These are phyloP conservation scores for Acanthosepion pharaonis DNA, from an alignment of 2,888 invertebrate genomes.

Conservation along the genomic window DNA sequence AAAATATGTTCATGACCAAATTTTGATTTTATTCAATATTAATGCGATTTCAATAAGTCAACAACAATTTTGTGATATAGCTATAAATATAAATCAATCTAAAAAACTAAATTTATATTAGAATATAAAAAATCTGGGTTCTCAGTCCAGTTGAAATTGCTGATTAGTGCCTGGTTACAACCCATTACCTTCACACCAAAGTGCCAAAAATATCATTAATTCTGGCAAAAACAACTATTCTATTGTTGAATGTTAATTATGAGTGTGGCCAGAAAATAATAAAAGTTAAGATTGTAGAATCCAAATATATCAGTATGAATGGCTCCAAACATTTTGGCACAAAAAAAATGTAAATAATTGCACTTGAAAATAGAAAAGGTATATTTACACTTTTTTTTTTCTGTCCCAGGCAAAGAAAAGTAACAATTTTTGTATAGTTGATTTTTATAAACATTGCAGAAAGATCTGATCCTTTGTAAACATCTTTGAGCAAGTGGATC, in stretches of 20 bases:
- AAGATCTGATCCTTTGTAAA: not conserved
- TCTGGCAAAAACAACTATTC: not conserved
- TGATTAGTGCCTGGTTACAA: not conserved
- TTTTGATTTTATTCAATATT: not conserved
- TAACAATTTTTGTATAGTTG: not conserved
- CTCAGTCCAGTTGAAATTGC: no score
- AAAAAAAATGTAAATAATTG: not conserved
- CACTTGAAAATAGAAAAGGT: not conserved
- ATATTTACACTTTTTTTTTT: not conserved
- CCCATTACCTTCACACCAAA: not conserved
- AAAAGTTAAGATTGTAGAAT: not conserved
- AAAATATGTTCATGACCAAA: not conserved
- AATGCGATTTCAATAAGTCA: not conserved
- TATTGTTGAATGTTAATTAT: not conserved
- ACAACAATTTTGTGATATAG: not conserved
- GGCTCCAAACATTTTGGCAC: not conserved
- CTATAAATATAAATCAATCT: not conserved
- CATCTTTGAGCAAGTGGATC: not conserved
- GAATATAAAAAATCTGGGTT: no score
- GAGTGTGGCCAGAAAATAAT: not conserved
- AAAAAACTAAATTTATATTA: no score
- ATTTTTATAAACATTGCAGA: not conserved
- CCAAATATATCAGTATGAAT: not conserved
- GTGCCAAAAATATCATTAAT: slow-evolving; percentile 9
- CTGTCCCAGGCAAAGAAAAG: not conserved